Evolutionary conservation across 1,140 invertebrate species (phyloP).

Genomic region (Mercenaria mercenaria): DNA sequence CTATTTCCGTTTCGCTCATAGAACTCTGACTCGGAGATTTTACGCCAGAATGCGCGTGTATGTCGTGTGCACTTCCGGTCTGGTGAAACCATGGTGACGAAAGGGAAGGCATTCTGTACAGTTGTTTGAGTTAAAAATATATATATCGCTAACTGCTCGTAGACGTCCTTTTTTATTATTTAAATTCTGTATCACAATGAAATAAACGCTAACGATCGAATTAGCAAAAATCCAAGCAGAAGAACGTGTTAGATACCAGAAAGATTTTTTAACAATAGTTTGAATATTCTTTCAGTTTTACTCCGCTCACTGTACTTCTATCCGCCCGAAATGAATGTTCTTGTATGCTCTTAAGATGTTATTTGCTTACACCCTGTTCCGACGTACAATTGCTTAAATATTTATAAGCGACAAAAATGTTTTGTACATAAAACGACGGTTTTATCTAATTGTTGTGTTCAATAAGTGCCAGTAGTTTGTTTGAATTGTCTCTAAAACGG

Average conservation of each 20-base stretch:
- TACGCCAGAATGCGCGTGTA: conserved; percentile 48
- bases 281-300: neutral
- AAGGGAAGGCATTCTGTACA: conserved; percentile 68
- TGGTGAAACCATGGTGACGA: conserved; percentile 77
- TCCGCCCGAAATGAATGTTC: too few species aligned
- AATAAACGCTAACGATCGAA: too few species aligned
- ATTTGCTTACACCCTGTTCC: neutral
- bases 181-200: too few species aligned
- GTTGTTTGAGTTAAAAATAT: neutral
- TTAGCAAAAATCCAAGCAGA: too few species aligned
- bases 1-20: conserved; percentile 75
- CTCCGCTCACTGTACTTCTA: neutral
- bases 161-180: neutral
- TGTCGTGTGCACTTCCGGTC: conserved; percentile 60
- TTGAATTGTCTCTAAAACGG: neutral
- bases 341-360: too few species aligned
- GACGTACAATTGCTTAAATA: neutral
- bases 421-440: neutral
- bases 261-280: too few species aligned
- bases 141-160: neutral
- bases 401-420: neutral
- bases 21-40: conserved; percentile 48
- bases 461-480: conserved; percentile 3
- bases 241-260: too few species aligned
- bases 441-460: conserved; percentile 5